A percentile compares a stretch with the other conserved stretches of the same genome.
Conservation (phyloP, 2,797 vertebrate genomes). For the Sciurus vulgaris region DNA sequence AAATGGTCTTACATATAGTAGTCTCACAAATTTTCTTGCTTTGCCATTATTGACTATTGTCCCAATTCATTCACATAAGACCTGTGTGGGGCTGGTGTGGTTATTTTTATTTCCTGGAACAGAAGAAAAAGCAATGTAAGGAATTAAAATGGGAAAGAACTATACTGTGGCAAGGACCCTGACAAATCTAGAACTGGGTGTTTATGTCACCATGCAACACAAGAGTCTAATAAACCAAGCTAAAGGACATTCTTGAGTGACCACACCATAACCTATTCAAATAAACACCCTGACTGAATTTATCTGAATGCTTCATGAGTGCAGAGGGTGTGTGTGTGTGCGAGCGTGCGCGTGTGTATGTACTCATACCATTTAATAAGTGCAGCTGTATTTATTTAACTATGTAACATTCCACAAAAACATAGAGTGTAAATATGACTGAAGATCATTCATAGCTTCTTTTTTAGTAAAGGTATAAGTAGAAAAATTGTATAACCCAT, state of each 20-base stretch:
- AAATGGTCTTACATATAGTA: neutral
- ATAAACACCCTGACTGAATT: conserved; percentile 64
- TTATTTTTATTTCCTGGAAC: conserved; percentile 46
- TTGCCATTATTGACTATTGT: conserved; percentile 8
- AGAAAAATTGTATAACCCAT: conserved; percentile 1
- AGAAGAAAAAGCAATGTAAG: conserved; percentile 24
- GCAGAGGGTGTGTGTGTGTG: neutral
- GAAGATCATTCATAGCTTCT: neutral
- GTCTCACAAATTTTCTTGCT: conserved; percentile 12
- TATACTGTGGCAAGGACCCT: neutral
- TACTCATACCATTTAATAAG: conserved; percentile 64
- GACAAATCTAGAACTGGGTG: conserved; percentile 35
- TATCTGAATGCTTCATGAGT: conserved; percentile 49
- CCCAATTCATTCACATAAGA: neutral
- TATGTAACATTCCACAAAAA: conserved; percentile 40
- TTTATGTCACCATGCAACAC: conserved; percentile 54
- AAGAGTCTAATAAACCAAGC: conserved; percentile 61
- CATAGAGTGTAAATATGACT: neutral
- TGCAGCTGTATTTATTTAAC: conserved; percentile 73
- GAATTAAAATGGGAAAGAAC: conserved; percentile 48
- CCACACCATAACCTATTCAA: conserved; percentile 57
- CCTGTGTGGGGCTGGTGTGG: neutral
- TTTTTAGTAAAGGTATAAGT: conserved; percentile 9
- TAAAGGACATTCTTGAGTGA: conserved; percentile 59
- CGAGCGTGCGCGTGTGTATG: neutral